Base-by-base conservation (phyloP, 2,113 vertebrate species). In the Zingel zingel region DNA sequence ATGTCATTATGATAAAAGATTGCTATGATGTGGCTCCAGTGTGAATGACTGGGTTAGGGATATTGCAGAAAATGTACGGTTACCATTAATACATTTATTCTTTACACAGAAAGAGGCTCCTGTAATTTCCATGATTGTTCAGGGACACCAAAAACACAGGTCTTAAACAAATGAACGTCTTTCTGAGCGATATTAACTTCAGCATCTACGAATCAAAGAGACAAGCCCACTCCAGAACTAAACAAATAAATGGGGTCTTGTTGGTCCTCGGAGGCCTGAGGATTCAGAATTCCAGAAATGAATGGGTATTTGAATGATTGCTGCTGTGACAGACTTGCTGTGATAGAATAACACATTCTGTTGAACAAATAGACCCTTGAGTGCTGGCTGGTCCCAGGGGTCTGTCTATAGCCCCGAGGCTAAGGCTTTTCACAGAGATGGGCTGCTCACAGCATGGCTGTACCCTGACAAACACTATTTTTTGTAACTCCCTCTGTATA, bases 321-420 rank as follows among this genome's bases (percentile, higher is more conserved):
- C 90, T 90, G 91, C 89, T 92, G 94, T 94, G 95, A 95, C 95
- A 94, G 93, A 88, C 94, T 91, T 89, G 92, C 94, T 95, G 94
- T 94, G 94, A 95, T 92, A 92, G 91, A 94, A 94, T 93, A 95
- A 94, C 93, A 94, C 94, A 95, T 95, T 95, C 87, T 95, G 94
- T 94, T 95, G 91, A 95, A 94, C 94, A 96, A 95, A 95, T 94
- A 95, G 95, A 88, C 94, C 92, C 94, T 92, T 93, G 93, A 95
- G 95, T 94, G 93, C 92, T 36, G 83, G 74, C 79, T 86, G 84
- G 88, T 94, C 94, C 92, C 95, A 84, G 91, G 94, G 94, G 95
- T 93, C 92, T 93, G 93, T 92, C 93, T 94, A 91, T 74, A 93
- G 93, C 93, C 95, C 94, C 12, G 78, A 93, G 94, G 94, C 94